Base-by-base conservation (phyloP, 2,797 vertebrate species). In the Fratercula arctica region DNA sequence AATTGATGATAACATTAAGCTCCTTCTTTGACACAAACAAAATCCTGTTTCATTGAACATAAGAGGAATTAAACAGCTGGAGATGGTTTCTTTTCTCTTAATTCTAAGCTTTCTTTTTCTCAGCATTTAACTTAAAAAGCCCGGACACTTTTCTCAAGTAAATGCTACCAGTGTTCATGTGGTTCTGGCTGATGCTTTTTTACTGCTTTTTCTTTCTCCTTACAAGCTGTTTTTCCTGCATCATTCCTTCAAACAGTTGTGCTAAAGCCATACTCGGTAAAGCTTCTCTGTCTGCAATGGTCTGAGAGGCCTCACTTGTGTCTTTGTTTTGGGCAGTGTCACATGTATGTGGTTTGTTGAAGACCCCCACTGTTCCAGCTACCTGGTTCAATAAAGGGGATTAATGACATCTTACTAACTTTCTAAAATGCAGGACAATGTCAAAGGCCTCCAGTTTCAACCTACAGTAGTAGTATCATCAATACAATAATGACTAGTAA, bases 41-140 rank as follows among this genome's bases (percentile, higher is more conserved):
- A 92, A 72, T 23, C 53, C 50, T 75, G 37, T 83, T 91, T 84
- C 37, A 54, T 73, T 41, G 41, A 90, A 81, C 18, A 29, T 16
- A 84, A 80, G 26, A 43, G 10, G 66, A 95, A 95, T 91, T 78
- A 68, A 90, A 85, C 79, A 92, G 73, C 79, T 91, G 68, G 85
- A 95, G 68, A 87, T 61, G 16, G 41, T 75, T 90, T 88, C 43
- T 87, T 85, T 75, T 50, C 67, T 73, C 76, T 85, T 88, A 90
- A 75, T 75, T 74, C 60, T 45, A 91, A 83, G 79, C 53, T 84
- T 93, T 88, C 39, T 84, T 88, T 93, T 74, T 48, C 53, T 82
- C 50, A 86, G 29, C 83, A 76, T 64, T 88, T 79, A 86, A 81
- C 57, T 68, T 77, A 64, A 94, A 96, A 85, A 93, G 67, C 54